These are phyloP conservation scores for Drosophila pseudotalamancana DNA, from an alignment of 2,888 invertebrate species.

Conservation along the genomic window DNA sequence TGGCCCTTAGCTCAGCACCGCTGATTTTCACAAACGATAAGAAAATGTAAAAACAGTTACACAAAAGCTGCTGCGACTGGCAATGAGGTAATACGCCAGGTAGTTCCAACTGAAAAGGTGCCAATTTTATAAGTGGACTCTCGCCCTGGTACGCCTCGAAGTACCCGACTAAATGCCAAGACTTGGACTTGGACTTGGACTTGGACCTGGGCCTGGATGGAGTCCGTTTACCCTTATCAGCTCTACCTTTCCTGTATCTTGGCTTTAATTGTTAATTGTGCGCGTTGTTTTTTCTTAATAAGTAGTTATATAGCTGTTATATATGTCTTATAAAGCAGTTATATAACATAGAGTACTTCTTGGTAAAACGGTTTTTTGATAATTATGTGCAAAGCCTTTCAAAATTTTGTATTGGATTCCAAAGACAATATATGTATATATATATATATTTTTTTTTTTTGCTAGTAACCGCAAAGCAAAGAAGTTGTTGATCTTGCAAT, in stretches of 20 bases:
- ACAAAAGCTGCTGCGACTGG: constrained; percentile 8
- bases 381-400: neutral
- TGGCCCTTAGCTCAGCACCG: constrained; percentile 42
- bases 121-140: constrained; percentile 33
- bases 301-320: neutral
- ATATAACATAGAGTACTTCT: too few species aligned
- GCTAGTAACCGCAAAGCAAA: constrained; percentile 17
- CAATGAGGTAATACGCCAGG: constrained; percentile 22
- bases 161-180: neutral
- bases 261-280: neutral
- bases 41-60: constrained; percentile 31
- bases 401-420: constrained; percentile 6
- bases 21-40: constrained; percentile 56
- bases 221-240: constrained; percentile 30
- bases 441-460: constrained; percentile 3
- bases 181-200: neutral
- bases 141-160: constrained; percentile 8
- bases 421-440: too few species aligned
- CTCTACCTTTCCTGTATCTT: constrained; percentile 11
- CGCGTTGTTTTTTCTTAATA: neutral
- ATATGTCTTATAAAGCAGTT: neutral
- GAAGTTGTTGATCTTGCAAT: neutral
- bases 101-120: constrained; percentile 17
- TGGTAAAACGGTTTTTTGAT: too few species aligned
- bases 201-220: neutral